Conservation (phyloP, 53 echinoderm and acorn worm genomes). For the Mesocentrotus franciscanus region DNA sequence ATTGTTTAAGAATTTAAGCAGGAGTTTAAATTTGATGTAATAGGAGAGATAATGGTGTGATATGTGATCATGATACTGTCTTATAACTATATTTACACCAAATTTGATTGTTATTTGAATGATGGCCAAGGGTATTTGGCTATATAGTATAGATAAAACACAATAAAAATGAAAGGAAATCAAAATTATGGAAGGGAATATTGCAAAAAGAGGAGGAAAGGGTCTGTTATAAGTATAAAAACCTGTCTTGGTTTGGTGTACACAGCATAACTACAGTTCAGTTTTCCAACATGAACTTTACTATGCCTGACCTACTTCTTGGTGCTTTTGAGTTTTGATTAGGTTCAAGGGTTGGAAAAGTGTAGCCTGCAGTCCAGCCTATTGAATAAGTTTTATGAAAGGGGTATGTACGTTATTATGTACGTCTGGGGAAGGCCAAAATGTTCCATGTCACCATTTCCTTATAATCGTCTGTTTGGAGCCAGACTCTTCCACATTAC, state of each 20-base stretch:
- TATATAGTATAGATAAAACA: not conserved
- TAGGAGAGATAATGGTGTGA: too few species aligned
- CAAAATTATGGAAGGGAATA: not conserved
- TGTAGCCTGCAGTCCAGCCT: not conserved
- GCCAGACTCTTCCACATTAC: too few species aligned
- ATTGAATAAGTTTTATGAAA: not conserved
- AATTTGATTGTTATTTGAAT: too few species aligned
- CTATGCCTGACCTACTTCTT: not conserved
- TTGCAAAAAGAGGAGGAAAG: not conserved
- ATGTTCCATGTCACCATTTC: too few species aligned
- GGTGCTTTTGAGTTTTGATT: not conserved
- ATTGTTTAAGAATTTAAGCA: too few species aligned
- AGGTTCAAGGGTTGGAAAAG: not conserved
- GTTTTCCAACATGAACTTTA: not conserved
- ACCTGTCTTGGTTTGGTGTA: not conserved
- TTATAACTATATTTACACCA: too few species aligned
- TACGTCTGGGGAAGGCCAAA: too few species aligned
- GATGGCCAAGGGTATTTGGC: too few species aligned
- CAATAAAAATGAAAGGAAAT: not conserved
- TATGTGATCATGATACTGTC: too few species aligned
- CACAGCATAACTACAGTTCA: not conserved
- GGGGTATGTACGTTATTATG: too few species aligned
- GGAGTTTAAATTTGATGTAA: too few species aligned
- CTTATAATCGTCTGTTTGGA: too few species aligned
- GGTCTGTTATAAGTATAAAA: not conserved